Evolutionary conservation across 2,888 invertebrate species (phyloP).

Genomic region (Zonitis immaculata): DNA sequence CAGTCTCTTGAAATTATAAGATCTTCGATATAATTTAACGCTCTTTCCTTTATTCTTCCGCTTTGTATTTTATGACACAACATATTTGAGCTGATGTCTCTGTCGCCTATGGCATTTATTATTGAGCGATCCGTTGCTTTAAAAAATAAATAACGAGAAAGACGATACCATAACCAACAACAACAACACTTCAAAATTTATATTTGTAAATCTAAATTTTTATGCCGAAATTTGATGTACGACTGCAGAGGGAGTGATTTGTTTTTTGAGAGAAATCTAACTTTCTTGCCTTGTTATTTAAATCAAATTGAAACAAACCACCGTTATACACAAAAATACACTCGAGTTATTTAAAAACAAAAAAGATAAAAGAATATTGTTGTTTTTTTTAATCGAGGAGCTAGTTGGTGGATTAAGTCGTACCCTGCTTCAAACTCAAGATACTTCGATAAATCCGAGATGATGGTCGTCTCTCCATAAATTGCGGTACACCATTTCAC

Average conservation of each 20-base stretch:
- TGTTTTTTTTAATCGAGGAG: no score
- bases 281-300: constrained; percentile 6
- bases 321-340: no score
- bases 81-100: background rate
- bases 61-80: constrained; percentile 1
- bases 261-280: constrained; percentile 12
- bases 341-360: no score
- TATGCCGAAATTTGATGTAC: constrained; percentile 30
- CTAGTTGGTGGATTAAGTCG: no score
- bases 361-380: no score
- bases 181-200: constrained; percentile 29
- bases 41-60: constrained; percentile 1
- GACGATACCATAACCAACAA: background rate
- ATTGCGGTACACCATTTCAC: no score
- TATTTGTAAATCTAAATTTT: constrained; percentile 30
- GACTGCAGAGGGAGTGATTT: constrained; percentile 26
- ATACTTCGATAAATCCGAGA: no score
- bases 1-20: no score
- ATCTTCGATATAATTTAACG: no score
- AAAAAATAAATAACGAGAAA: background rate
- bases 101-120: background rate
- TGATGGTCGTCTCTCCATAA: no score
- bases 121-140: constrained; percentile 1
- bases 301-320: background rate
- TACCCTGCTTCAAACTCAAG: no score